Conservation (phyloP, 2,113 vertebrate species). For the Salvelinus fontinalis region DNA sequence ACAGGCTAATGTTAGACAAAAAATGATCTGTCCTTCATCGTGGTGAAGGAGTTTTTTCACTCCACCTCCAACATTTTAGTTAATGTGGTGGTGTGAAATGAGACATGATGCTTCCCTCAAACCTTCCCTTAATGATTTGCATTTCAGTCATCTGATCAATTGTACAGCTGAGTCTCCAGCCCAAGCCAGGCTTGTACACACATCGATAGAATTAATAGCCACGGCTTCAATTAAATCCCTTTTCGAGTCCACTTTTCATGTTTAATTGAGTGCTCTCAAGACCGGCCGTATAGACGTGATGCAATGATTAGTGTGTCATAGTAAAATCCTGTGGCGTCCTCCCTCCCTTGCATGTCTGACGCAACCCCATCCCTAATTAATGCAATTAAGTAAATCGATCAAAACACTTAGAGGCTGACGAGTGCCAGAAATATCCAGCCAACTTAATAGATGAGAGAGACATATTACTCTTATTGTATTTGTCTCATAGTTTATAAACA, state of each 20-base stretch:
- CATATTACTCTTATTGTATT: too few relatives aligned
- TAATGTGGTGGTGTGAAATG: constrained; percentile 3
- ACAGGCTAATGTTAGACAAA: too few relatives aligned
- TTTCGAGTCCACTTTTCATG: constrained; percentile 40
- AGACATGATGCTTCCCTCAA: neutral
- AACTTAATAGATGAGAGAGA: constrained; percentile 14
- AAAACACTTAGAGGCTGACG: constrained; percentile 30
- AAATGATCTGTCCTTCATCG: too few relatives aligned
- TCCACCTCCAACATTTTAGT: neutral
- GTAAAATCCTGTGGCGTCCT: neutral
- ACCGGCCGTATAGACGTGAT: constrained; percentile 30
- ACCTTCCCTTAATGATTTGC: too few relatives aligned
- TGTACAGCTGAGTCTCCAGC: neutral
- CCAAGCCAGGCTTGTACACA: neutral
- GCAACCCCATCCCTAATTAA: constrained; percentile 35
- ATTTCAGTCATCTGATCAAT: neutral
- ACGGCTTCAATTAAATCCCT: neutral
- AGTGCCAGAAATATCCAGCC: constrained; percentile 13
- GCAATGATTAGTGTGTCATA: constrained; percentile 34
- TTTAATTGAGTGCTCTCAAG: constrained; percentile 42
- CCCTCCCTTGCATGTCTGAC: constrained; percentile 12
- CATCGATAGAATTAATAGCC: neutral
- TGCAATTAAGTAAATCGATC: constrained; percentile 48
- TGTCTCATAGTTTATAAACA: too few relatives aligned
- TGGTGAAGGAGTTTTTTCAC: too few relatives aligned